Percentiles rank a stretch among this genome's conserved stretches.
Evolutionary conservation across 2,797 vertebrate species (phyloP).

Genomic region (Orientallactaga sibirica): DNA sequence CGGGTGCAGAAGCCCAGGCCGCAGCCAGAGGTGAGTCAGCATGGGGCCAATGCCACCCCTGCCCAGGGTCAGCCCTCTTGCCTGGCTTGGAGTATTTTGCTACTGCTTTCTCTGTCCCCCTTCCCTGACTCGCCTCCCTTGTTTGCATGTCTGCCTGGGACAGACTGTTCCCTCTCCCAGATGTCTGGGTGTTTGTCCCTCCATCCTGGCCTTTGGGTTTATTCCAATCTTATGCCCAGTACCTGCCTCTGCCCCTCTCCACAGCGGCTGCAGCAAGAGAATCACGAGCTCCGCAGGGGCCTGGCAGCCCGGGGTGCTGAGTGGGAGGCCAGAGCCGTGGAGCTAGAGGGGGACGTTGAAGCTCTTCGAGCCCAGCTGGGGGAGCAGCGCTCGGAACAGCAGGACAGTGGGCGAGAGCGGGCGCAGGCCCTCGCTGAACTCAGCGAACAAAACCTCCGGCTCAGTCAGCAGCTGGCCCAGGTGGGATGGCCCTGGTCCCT

Average conservation of each 20-base stretch:
- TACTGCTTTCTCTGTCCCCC: not conserved
- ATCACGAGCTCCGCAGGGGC: constrained; percentile 82
- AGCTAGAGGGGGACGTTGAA: constrained; percentile 83
- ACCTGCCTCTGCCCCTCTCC: not conserved
- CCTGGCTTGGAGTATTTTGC: not conserved
- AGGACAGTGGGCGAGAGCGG: constrained; percentile 84
- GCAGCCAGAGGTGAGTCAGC: constrained; percentile 72
- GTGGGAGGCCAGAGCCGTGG: constrained; percentile 81
- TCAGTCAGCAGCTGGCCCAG: constrained; percentile 87
- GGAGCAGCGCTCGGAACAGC: constrained; percentile 83
- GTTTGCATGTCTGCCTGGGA: not conserved
- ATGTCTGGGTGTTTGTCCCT: not conserved
- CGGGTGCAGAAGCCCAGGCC: constrained; percentile 58
- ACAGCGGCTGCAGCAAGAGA: constrained; percentile 85
- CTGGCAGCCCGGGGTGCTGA: constrained; percentile 80
- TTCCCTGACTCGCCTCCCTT: fast-evolving
- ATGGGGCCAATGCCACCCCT: no score
- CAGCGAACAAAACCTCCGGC: constrained; percentile 86
- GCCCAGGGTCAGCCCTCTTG: not conserved
- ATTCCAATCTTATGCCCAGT: not conserved
- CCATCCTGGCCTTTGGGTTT: not conserved
- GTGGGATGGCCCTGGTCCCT: constrained; percentile 37
- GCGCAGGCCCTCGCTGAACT: constrained; percentile 81
- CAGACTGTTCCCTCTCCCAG: not conserved
- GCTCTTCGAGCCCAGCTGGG: constrained; percentile 80